Evolutionary conservation across 2,797 vertebrate species (phyloP).

Genomic region (Lagorchestes hirsutus): DNA sequence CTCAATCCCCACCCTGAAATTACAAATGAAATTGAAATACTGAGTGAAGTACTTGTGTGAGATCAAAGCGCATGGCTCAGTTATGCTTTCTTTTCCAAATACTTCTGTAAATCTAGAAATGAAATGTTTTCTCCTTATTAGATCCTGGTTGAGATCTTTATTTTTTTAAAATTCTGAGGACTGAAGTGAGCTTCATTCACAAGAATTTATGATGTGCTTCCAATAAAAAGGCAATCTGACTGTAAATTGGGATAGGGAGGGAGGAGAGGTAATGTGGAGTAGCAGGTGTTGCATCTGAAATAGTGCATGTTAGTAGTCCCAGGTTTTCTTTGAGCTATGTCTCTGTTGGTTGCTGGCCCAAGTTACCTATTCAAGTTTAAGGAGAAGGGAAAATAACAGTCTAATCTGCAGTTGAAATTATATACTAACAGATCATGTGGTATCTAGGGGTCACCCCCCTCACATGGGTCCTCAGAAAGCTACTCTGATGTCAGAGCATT

Average conservation of each 20-base stretch:
- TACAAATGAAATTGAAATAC: conserved; percentile 52
- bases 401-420: neutral
- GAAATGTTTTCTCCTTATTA: conserved; percentile 37
- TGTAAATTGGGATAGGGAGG: neutral
- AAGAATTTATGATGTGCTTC: neutral
- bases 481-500: neutral
- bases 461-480: neutral
- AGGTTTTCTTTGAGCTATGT: neutral
- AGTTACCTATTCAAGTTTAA: neutral
- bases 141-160: conserved; percentile 33
- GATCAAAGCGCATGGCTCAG: neutral
- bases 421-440: neutral
- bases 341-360: neutral
- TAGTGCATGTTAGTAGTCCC: neutral
- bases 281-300: neutral
- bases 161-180: conserved; percentile 6
- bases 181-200: neutral
- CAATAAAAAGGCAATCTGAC: neutral
- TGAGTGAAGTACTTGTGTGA: neutral
- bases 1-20: conserved; percentile 18
- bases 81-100: conserved; percentile 31
- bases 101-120: conserved; percentile 32
- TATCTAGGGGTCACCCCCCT: neutral
- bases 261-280: neutral
- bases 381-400: neutral